Conservation (phyloP, 2,888 invertebrate species). For the Dasypogon diadema region DNA sequence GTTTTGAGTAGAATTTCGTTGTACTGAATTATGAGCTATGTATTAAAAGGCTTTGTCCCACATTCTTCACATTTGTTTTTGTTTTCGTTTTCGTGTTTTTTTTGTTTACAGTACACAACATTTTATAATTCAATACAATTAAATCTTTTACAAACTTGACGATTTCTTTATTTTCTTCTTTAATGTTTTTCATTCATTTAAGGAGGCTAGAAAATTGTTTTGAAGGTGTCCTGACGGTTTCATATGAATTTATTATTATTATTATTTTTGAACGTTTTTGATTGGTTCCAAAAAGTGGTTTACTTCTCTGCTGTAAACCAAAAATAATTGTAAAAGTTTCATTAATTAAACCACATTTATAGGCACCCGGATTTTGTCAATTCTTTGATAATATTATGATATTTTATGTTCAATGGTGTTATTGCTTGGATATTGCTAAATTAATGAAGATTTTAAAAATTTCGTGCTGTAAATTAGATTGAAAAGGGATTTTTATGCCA, state of each 20-base stretch:
- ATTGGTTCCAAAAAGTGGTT: slow-evolving; percentile 61
- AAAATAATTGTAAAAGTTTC: background rate
- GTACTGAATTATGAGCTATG: slow-evolving; percentile 30
- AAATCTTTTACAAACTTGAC: slow-evolving; percentile 4
- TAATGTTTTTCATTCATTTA: background rate
- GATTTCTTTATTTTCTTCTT: too few relatives aligned
- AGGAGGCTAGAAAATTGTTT: slow-evolving; percentile 48
- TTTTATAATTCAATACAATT: slow-evolving; percentile 6
- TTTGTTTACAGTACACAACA: slow-evolving; percentile 19
- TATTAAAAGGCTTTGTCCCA: slow-evolving; percentile 25
- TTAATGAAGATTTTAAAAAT: too few relatives aligned
- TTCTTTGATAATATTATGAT: background rate
- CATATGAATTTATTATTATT: slow-evolving; percentile 34
- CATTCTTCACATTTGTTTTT: slow-evolving; percentile 29
- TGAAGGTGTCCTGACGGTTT: slow-evolving; percentile 22
- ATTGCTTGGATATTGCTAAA: background rate
- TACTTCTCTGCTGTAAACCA: background rate
- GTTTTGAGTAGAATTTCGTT: slow-evolving; percentile 36
- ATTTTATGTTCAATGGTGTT: background rate
- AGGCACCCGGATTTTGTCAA: slow-evolving; percentile 41
- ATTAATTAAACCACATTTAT: slow-evolving; percentile 26
- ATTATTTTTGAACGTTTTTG: slow-evolving; percentile 66
- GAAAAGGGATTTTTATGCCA: too few relatives aligned
- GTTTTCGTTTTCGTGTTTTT: too few relatives aligned
- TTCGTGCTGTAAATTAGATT: too few relatives aligned